A percentile compares a stretch with the other conserved stretches of the same genome.
Conservation (phyloP, 2,113 vertebrate genomes). For the Elgaria multicarinata region DNA sequence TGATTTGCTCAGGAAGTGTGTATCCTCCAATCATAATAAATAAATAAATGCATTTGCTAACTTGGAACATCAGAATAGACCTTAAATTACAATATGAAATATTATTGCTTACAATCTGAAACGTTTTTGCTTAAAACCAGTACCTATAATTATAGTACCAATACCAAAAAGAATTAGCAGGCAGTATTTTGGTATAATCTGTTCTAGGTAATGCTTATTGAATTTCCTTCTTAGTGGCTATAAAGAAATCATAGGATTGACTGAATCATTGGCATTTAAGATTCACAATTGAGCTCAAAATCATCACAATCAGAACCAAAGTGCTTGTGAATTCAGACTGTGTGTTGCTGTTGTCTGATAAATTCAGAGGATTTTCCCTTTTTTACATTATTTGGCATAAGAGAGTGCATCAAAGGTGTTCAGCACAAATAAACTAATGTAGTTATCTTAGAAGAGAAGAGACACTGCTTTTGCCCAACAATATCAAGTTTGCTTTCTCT, state of each 20-base stretch:
- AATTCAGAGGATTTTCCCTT: constrained; percentile 61
- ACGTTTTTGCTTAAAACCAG: constrained; percentile 1
- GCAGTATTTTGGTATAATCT: constrained; percentile 4
- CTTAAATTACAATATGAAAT: constrained; percentile 56
- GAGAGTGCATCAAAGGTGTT: constrained; percentile 73
- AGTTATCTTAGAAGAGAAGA: constrained; percentile 69
- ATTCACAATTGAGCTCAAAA: constrained; percentile 66
- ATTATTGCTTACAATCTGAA: constrained; percentile 37
- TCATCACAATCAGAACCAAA: constrained; percentile 52
- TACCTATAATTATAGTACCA: not conserved
- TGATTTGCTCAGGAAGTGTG: constrained; percentile 60
- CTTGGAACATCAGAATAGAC: constrained; percentile 58
- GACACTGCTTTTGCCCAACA: constrained; percentile 71
- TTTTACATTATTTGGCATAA: constrained; percentile 53
- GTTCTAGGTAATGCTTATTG: constrained; percentile 50
- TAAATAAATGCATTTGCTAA: constrained; percentile 24
- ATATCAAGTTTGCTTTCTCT: constrained; percentile 74
- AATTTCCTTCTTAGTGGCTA: constrained; percentile 45
- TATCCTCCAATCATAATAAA: too few relatives aligned
- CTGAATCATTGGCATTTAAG: constrained; percentile 51
- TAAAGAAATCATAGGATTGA: constrained; percentile 61
- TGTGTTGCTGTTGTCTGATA: constrained; percentile 61
- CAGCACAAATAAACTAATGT: constrained; percentile 71
- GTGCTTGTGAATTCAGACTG: constrained; percentile 59
- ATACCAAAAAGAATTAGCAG: constrained; percentile 40